These are phyloP conservation scores for Schrankia costaestrigalis DNA, from an alignment of 2,888 invertebrate genomes.

Conservation along the genomic window DNA sequence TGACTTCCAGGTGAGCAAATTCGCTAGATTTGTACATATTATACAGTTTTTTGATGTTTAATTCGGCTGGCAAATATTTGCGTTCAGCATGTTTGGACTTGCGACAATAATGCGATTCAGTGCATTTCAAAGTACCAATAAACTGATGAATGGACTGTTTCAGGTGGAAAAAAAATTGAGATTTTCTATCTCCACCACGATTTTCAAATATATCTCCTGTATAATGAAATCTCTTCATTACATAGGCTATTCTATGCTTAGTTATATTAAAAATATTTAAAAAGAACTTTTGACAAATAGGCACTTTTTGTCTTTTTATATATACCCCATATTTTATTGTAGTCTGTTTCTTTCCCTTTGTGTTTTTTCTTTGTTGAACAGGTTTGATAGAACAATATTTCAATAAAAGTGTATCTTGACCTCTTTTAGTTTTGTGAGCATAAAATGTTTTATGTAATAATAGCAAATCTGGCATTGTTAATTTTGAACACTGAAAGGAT, in stretches of 20 bases:
- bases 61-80: constrained; percentile 4
- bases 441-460: constrained; percentile 1
- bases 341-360: neutral
- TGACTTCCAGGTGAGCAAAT: constrained; percentile 6
- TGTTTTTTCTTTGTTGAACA: neutral
- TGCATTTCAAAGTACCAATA: constrained; percentile 4
- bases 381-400: neutral
- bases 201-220: neutral
- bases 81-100: constrained; percentile 6
- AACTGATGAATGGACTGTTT: constrained; percentile 2
- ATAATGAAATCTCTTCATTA: constrained; percentile 6
- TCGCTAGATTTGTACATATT: neutral
- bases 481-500: neutral
- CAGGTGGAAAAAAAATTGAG: neutral
- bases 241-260: constrained; percentile 4
- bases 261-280: too few species aligned
- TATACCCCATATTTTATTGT: neutral
- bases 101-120: constrained; percentile 9
- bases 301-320: constrained; percentile 4
- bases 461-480: constrained; percentile 4
- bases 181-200: constrained; percentile 6
- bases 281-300: constrained; percentile 9
- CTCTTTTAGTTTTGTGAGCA: neutral
- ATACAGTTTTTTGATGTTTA: constrained; percentile 13
- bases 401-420: too few species aligned